Percentiles rank a stretch among this genome's conserved stretches.
These are phyloP conservation scores for Caerostris extrusa DNA, from an alignment of 1,140 invertebrate genomes.

Conservation along the genomic window DNA sequence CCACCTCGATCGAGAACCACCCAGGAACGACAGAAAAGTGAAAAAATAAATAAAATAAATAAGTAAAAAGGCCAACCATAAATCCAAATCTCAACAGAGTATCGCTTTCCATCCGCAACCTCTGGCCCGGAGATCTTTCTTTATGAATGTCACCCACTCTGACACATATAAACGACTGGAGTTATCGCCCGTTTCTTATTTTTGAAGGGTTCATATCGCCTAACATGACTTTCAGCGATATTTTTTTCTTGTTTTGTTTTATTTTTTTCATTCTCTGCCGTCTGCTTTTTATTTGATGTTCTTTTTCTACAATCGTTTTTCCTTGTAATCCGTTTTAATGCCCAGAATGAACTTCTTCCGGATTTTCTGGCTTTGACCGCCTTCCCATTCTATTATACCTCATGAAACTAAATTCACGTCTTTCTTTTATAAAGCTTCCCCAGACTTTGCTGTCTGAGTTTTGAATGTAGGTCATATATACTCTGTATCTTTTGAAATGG, in stretches of 20 bases:
- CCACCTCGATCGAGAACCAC: not conserved
- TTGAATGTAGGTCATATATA: not conserved
- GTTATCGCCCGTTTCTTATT: not conserved
- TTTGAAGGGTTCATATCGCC: not conserved
- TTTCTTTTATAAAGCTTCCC: not conserved
- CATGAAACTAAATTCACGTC: not conserved
- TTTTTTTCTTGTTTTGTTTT: not conserved
- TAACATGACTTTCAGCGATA: not conserved
- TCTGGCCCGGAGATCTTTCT: not conserved
- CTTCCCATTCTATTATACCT: not conserved
- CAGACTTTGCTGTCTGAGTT: not conserved
- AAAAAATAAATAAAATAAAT: not conserved
- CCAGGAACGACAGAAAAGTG: not conserved
- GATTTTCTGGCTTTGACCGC: not conserved
- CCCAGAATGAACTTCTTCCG: not conserved
- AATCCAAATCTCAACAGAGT: constrained; percentile 37
- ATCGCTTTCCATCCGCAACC: not conserved
- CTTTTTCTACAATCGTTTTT: not conserved
- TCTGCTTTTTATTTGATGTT: not conserved
- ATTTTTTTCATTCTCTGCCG: not conserved
- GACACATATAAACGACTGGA: constrained; percentile 13
- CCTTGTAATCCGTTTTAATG: constrained; percentile 1
- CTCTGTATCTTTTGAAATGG: not conserved
- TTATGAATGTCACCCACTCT: not conserved
- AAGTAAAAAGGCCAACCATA: not conserved